Conservation (phyloP, 2,888 invertebrate species). For the Ophion obscuratus region DNA sequence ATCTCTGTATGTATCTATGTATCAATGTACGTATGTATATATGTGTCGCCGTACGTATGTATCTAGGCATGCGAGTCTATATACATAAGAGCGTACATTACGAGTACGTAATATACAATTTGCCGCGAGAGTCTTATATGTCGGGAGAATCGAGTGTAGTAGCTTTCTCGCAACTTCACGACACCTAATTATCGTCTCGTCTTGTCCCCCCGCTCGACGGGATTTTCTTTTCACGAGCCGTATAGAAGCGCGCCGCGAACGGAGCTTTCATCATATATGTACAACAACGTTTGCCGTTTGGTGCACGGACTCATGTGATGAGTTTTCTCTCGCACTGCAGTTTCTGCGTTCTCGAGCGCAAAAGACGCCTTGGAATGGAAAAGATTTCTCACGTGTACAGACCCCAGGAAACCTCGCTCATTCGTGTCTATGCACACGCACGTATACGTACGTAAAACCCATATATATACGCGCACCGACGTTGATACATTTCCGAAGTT, state of each 20-base stretch:
- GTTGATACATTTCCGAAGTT: not conserved
- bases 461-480: not conserved
- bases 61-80: not conserved
- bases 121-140: not conserved
- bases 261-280: slow-evolving; percentile 17
- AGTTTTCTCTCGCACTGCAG: slow-evolving; percentile 11
- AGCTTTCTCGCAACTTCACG: slow-evolving; percentile 41
- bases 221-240: slow-evolving; percentile 3
- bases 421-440: not conserved
- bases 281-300: slow-evolving; percentile 33
- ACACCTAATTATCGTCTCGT: slow-evolving; percentile 61
- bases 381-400: not conserved
- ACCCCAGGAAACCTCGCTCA: not conserved
- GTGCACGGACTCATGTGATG: slow-evolving; percentile 43
- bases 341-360: not conserved
- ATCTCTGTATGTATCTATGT: too few relatives aligned
- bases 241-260: not conserved
- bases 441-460: not conserved
- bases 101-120: not conserved
- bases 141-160: not conserved
- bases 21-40: not conserved
- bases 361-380: not conserved
- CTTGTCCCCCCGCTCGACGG: not conserved
- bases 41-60: not conserved
- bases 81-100: not conserved